Base-by-base conservation (phyloP, 1,140 invertebrate species). In the Limonius californicus region DNA sequence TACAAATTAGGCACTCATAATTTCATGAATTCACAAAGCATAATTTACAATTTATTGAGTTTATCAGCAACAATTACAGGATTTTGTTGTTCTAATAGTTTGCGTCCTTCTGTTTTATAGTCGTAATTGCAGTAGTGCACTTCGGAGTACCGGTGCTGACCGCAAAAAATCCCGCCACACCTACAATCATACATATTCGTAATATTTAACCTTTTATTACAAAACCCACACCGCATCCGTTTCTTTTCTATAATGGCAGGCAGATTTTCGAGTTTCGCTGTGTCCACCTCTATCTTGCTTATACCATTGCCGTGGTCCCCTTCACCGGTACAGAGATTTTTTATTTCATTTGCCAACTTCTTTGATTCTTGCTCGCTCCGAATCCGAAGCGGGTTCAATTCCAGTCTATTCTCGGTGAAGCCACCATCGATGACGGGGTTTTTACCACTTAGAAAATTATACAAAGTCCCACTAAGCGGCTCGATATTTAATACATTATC, bases 61-160 rank as follows among this genome's bases (percentile, higher is more conserved):
- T 89, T 90, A 59, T 86, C 84, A 62, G 87, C 86, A 68, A 77
- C 81, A 61, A 90, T 82, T 20, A 85, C 77, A 57, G 89, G 88
- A 78, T 89, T 88, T 67, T 81, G 83, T 63, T 84, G 80, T 67
- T 84, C 81, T 45, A 89, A 70, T 15, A 85, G 68, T 69, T 82
- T 82, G 60, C 83, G 79, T 35, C 87, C 87, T 69, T 86, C 84
- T 27, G 82, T 83, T 77, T 90, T 91, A 78, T 90, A 93, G 78
- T 93, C 89, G 76, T 85, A 90, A 2, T 82, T 82, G 77, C 90
- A 93, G 63, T 83, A 81, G 78, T 93, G 90, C 19, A 85, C 81
- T 79, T 92, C 90, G 8, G 89, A 84, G 79, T 91, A 90, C 12
- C 89, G 81, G 76, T 92, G 90, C 62, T 83, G 82, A 42, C 87